A percentile compares a stretch with the other conserved stretches of the same genome.
Conservation (phyloP, 2,797 vertebrate genomes). For the Gymnodraco acuticeps region DNA sequence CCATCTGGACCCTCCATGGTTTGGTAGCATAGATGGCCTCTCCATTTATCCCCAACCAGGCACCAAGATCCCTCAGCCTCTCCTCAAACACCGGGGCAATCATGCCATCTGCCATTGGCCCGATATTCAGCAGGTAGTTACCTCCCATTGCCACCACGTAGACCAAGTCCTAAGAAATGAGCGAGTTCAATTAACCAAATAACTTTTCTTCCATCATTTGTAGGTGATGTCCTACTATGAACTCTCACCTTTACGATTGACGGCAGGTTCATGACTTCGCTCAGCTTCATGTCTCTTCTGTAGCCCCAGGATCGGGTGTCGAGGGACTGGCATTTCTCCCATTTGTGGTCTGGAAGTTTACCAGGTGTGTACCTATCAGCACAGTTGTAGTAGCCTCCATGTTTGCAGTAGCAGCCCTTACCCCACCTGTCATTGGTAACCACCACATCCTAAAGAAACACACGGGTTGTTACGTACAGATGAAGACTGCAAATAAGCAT, state of each 20-base stretch:
- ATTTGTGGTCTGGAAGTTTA: constrained; percentile 86
- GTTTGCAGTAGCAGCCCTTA: constrained; percentile 85
- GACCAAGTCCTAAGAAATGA: constrained; percentile 85
- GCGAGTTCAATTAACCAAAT: neutral
- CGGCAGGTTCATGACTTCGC: constrained; percentile 78
- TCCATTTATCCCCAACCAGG: constrained; percentile 89
- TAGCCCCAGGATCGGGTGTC: constrained; percentile 91
- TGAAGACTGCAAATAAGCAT: neutral
- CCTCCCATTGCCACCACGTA: constrained; percentile 88
- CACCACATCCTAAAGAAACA: constrained; percentile 83
- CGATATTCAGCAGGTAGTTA: constrained; percentile 92
- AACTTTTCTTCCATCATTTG: neutral
- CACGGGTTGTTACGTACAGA: neutral
- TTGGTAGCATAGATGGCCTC: constrained; percentile 90
- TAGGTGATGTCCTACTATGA: neutral
- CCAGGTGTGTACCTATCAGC: constrained; percentile 87
- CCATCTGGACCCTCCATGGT: constrained; percentile 88
- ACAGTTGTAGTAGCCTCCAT: constrained; percentile 93
- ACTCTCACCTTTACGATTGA: constrained; percentile 80
- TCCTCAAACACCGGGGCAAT: constrained; percentile 90
- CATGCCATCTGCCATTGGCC: constrained; percentile 88
- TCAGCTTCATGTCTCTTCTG: constrained; percentile 84
- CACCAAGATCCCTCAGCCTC: constrained; percentile 86
- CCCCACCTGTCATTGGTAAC: constrained; percentile 94
- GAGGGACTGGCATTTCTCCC: constrained; percentile 92